These are phyloP conservation scores for Limnothrissa miodon DNA, from an alignment of 2,113 vertebrate species.

Conservation along the genomic window DNA sequence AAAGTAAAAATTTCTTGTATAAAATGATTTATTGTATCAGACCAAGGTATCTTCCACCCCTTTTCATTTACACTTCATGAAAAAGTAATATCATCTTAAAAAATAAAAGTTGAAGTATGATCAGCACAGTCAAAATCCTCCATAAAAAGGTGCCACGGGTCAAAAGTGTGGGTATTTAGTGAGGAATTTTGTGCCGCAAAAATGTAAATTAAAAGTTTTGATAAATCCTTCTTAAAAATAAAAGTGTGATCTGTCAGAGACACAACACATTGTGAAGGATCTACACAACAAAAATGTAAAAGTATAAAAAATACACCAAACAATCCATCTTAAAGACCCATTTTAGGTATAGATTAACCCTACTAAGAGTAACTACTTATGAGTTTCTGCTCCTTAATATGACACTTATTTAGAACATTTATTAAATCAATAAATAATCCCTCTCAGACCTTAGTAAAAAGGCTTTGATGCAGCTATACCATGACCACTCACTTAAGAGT, in stretches of 20 bases:
- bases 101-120: background rate
- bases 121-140: background rate
- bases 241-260: background rate
- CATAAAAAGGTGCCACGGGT: background rate
- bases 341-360: too few species aligned
- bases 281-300: background rate
- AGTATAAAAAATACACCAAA: background rate
- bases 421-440: too few species aligned
- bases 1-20: background rate
- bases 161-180: background rate
- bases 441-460: too few species aligned
- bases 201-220: background rate
- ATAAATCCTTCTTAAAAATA: slow-evolving; percentile 4
- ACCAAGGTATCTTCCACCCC: background rate
- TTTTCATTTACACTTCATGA: background rate
- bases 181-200: background rate
- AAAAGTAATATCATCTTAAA: background rate
- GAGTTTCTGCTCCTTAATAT: too few species aligned
- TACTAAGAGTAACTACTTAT: too few species aligned
- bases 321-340: background rate
- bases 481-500: too few species aligned
- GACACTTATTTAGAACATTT: too few species aligned
- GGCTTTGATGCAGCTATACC: too few species aligned
- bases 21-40: background rate
- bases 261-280: background rate